These are phyloP conservation scores for Formica exsecta DNA, from an alignment of 1,140 invertebrate genomes.

Conservation along the genomic window DNA sequence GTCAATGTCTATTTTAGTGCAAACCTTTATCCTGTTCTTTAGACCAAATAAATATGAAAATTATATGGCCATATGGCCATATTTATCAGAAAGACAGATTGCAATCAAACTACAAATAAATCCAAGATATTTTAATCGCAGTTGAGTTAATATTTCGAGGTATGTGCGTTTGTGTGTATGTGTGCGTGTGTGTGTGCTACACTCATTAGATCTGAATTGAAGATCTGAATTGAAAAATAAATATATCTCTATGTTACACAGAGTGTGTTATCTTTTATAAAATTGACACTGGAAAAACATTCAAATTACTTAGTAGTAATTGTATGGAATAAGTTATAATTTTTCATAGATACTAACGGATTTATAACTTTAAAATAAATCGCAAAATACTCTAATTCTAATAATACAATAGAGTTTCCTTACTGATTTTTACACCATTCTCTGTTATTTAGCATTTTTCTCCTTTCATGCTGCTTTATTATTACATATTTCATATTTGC, in stretches of 20 bases:
- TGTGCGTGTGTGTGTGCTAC: background rate
- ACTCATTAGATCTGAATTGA: slow-evolving; percentile 68
- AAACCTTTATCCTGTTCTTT: slow-evolving; percentile 71
- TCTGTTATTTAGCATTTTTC: too few relatives aligned
- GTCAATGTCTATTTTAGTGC: slow-evolving; percentile 81
- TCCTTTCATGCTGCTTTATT: slow-evolving; percentile 11
- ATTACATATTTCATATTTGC: slow-evolving; percentile 23
- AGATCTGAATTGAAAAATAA: slow-evolving; percentile 70
- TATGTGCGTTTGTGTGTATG: too few relatives aligned
- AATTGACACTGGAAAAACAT: slow-evolving; percentile 47
- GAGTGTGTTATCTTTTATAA: slow-evolving; percentile 20
- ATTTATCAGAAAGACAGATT: slow-evolving; percentile 51
- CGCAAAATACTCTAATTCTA: background rate
- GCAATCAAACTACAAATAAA: slow-evolving; percentile 35
- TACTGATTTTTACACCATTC: too few relatives aligned
- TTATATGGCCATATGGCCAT: slow-evolving; percentile 50
- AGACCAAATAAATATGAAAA: slow-evolving; percentile 73
- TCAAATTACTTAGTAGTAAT: slow-evolving; percentile 19
- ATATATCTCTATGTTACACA: slow-evolving; percentile 19
- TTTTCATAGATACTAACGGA: background rate
- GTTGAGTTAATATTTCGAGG: slow-evolving; percentile 27
- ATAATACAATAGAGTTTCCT: background rate
- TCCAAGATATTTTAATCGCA: slow-evolving; percentile 49
- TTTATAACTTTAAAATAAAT: slow-evolving; percentile 33
- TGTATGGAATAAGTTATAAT: background rate